phyloP scores from a whole-genome alignment of 2,888 invertebrate genomes.

The Platycnemis pennipes region DNA sequence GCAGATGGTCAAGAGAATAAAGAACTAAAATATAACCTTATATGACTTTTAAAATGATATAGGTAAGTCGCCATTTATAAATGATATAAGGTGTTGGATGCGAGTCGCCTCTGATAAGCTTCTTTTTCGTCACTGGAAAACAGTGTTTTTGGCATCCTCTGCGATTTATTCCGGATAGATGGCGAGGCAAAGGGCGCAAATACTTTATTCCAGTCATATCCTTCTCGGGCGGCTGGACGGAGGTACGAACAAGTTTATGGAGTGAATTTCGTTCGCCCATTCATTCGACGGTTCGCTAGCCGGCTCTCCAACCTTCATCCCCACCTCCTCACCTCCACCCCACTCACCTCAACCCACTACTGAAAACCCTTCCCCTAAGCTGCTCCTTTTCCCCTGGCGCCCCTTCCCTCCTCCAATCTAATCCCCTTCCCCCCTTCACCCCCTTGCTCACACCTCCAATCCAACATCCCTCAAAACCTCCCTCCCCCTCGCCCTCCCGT shows the following conservation, averaged over 20 bases:
- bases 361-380: neutral
- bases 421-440: neutral
- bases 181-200: neutral
- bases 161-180: conserved; percentile 7
- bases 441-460: neutral
- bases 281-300: neutral
- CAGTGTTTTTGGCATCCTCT: conserved; percentile 12
- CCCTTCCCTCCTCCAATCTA: neutral
- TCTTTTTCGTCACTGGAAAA: neutral
- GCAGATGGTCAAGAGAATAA: too few relatives aligned
- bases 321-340: neutral
- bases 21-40: too few relatives aligned
- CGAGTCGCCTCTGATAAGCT: neutral
- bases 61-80: too few relatives aligned
- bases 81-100: too few relatives aligned
- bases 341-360: neutral
- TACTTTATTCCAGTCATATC: conserved; percentile 31
- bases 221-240: neutral
- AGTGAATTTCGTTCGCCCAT: conserved; percentile 24
- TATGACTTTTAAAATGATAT: too few relatives aligned
- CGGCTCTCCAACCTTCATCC: neutral
- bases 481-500: neutral
- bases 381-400: neutral
- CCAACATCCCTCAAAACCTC: too few relatives aligned
- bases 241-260: neutral